These are phyloP conservation scores for Rhopilema esculentum DNA, from an alignment of 30 jellyfish, hydroid and myxozoan species.

Conservation along the genomic window DNA sequence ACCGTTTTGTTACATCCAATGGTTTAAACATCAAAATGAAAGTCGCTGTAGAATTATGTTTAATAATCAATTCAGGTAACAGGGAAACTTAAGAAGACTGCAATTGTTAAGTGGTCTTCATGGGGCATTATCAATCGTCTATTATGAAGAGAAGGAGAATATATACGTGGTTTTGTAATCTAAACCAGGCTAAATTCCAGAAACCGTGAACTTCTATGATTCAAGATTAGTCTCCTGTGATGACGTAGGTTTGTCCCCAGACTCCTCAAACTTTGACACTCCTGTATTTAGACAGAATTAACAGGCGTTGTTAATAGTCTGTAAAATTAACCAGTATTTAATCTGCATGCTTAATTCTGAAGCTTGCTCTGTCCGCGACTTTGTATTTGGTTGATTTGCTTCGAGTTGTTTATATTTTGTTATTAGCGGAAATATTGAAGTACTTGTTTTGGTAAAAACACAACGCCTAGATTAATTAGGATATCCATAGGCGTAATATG, in stretches of 20 bases:
- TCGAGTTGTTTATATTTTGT: background rate
- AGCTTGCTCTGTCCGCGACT: background rate
- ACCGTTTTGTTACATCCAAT: too few species aligned
- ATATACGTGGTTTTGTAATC: too few species aligned
- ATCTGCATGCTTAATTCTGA: background rate
- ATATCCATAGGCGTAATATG: background rate
- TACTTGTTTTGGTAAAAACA: background rate
- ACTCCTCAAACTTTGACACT: background rate
- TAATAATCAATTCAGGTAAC: too few species aligned
- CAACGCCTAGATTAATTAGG: background rate
- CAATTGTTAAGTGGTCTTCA: too few species aligned
- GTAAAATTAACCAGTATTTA: background rate
- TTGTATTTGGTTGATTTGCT: background rate
- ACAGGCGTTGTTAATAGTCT: background rate
- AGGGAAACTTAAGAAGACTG: too few species aligned
- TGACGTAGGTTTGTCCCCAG: background rate
- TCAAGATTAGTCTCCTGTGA: background rate
- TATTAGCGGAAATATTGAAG: background rate
- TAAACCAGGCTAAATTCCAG: too few species aligned
- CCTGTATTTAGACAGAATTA: background rate
- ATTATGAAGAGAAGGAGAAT: too few species aligned
- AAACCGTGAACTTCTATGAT: too few species aligned
- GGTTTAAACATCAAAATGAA: too few species aligned
- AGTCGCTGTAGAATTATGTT: too few species aligned
- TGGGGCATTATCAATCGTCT: too few species aligned